A percentile compares a stretch with the other conserved stretches of the same genome.
Evolutionary conservation across 2,888 invertebrate species (phyloP).

Genomic region (Miltochrista miniata): DNA sequence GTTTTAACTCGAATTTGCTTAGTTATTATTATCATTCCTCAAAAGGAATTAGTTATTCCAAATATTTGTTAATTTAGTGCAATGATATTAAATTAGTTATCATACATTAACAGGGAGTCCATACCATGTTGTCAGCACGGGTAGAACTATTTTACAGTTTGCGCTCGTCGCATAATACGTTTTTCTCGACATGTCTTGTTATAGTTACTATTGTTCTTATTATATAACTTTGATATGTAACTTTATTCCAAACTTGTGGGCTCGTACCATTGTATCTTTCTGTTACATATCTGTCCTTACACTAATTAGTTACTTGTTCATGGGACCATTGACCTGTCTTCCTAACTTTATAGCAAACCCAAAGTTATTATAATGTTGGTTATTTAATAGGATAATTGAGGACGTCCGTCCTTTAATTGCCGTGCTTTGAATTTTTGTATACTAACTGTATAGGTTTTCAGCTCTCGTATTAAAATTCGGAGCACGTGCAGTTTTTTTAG

Average conservation of each 20-base stretch:
- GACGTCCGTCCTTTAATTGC: constrained; percentile 32
- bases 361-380: constrained; percentile 77
- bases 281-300: constrained; percentile 46
- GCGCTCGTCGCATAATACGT: constrained; percentile 13
- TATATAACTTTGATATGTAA: constrained; percentile 43
- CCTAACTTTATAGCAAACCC: constrained; percentile 74
- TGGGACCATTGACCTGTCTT: constrained; percentile 76
- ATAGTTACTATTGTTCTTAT: constrained; percentile 52
- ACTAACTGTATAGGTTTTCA: neutral
- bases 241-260: too few relatives aligned
- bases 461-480: constrained; percentile 18
- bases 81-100: constrained; percentile 74
- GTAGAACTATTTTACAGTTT: constrained; percentile 44
- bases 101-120: constrained; percentile 42
- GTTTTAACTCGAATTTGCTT: constrained; percentile 74
- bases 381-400: constrained; percentile 67
- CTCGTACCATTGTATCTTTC: too few relatives aligned
- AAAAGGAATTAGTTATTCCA: constrained; percentile 71
- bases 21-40: constrained; percentile 77
- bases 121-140: constrained; percentile 46
- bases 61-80: constrained; percentile 76
- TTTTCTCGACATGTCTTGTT: constrained; percentile 48
- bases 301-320: constrained; percentile 39
- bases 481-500: constrained; percentile 37
- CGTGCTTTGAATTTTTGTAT: constrained; percentile 19